A percentile compares a stretch with the other conserved stretches of the same genome.
Evolutionary conservation across 2,113 vertebrate species (phyloP).

Genomic region (Egretta garzetta): DNA sequence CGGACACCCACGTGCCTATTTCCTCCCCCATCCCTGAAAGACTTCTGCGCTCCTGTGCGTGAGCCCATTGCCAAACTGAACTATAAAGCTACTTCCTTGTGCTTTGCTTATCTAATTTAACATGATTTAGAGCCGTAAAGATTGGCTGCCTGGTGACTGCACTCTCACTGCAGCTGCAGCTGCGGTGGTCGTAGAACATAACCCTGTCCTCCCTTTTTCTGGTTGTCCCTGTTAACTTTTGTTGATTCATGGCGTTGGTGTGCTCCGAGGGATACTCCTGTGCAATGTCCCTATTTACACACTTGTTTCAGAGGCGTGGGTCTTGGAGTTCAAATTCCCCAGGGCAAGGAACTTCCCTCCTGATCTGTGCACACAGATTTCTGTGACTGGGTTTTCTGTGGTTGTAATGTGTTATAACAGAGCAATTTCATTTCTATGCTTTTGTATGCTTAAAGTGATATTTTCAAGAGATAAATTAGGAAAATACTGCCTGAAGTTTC

Average conservation of each 20-base stretch:
- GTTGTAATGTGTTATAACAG: not conserved
- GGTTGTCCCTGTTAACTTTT: not conserved
- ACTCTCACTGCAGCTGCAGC: not conserved
- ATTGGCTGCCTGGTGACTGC: not conserved
- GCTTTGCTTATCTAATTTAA: not conserved
- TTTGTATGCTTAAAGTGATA: not conserved
- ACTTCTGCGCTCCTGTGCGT: rapidly evolving
- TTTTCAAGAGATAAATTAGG: not conserved
- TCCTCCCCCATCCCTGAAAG: not conserved
- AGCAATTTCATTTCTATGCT: not conserved
- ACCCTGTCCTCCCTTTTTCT: not conserved
- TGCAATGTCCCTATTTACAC: not conserved
- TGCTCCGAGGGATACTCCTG: not conserved
- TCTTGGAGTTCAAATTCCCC: not conserved
- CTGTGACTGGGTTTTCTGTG: not conserved
- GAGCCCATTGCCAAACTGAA: not conserved
- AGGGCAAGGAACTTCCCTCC: not conserved
- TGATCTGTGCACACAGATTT: not conserved
- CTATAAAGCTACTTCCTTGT: not conserved
- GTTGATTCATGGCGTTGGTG: not conserved
- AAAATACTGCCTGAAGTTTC: not conserved
- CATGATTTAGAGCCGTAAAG: not conserved
- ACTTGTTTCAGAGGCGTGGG: not conserved
- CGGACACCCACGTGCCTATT: not conserved
- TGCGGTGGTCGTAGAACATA: not conserved